These are phyloP conservation scores for Pseudorhombus dupliciocellatus DNA, from an alignment of 2,113 vertebrate genomes.

Conservation along the genomic window DNA sequence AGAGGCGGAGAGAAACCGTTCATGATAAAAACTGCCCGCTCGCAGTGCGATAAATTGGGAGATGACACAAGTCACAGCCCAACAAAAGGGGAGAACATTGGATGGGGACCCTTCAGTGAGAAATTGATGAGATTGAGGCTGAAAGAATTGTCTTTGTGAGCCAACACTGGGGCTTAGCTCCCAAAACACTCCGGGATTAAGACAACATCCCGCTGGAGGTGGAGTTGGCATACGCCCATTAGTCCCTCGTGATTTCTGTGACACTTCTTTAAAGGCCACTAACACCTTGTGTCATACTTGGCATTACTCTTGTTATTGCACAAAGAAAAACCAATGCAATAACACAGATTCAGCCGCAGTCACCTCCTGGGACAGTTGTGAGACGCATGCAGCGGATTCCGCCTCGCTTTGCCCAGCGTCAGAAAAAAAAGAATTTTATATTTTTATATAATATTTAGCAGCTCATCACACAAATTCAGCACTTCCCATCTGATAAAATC, in stretches of 20 bases:
- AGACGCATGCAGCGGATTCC: constrained; percentile 16
- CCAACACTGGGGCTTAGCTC: constrained; percentile 69
- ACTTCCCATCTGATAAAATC: constrained; percentile 52
- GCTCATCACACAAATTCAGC: constrained; percentile 45
- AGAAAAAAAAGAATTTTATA: constrained; percentile 10
- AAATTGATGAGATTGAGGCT: constrained; percentile 75
- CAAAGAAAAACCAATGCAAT: constrained; percentile 28
- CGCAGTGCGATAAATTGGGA: constrained; percentile 80
- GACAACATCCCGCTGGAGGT: constrained; percentile 70
- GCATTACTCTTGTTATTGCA: constrained; percentile 18
- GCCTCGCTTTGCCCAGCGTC: constrained; percentile 17
- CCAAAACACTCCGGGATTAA: constrained; percentile 74
- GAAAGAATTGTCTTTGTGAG: constrained; percentile 78
- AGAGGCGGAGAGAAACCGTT: constrained; percentile 70
- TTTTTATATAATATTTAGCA: constrained; percentile 51
- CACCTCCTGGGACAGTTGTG: constrained; percentile 3
- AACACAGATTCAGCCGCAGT: constrained; percentile 11
- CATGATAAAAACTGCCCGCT: constrained; percentile 80
- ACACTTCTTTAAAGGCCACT: constrained; percentile 53
- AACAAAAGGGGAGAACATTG: constrained; percentile 82
- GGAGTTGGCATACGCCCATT: constrained; percentile 64
- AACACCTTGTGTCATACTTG: constrained; percentile 40
- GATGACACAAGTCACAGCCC: constrained; percentile 81
- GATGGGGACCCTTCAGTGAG: constrained; percentile 77
- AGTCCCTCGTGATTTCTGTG: constrained; percentile 60